Conservation (phyloP, 23 tunicate genomes). For the Ascidia mentula region DNA sequence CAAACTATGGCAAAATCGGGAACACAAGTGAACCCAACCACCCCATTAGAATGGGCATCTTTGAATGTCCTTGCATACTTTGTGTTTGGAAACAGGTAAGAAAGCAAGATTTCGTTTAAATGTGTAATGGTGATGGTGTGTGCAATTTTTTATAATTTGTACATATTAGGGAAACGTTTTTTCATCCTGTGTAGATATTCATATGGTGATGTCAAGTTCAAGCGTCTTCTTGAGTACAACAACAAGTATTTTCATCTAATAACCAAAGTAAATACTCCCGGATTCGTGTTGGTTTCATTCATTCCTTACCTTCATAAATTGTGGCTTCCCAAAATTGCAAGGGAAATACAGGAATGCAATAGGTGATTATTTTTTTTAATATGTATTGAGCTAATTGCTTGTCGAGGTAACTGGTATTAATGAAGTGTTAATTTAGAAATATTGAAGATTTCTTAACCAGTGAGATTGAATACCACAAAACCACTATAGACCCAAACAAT, state of each 20-base stretch:
- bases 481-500: constrained; percentile 4
- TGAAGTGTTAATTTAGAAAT: too few relatives aligned
- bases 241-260: neutral
- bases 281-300: neutral
- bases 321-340: constrained; percentile 5
- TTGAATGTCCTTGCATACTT: constrained; percentile 32
- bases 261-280: neutral
- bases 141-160: too few relatives aligned
- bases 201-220: constrained; percentile 17
- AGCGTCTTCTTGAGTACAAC: constrained; percentile 10
- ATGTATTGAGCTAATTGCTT: too few relatives aligned
- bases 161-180: too few relatives aligned
- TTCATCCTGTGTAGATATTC: constrained; percentile 15
- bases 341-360: neutral
- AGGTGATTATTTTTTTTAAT: too few relatives aligned
- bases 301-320: constrained; percentile 19
- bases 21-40: constrained; percentile 6
- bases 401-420: too few relatives aligned
- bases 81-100: constrained; percentile 40
- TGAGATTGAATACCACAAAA: constrained; percentile 20
- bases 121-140: too few relatives aligned
- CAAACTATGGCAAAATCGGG: neutral
- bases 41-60: neutral
- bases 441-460: constrained; percentile 7
- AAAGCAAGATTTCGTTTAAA: too few relatives aligned